Base-by-base conservation (phyloP, 2,888 invertebrate genomes). In the Lithophane semibrunnea region DNA sequence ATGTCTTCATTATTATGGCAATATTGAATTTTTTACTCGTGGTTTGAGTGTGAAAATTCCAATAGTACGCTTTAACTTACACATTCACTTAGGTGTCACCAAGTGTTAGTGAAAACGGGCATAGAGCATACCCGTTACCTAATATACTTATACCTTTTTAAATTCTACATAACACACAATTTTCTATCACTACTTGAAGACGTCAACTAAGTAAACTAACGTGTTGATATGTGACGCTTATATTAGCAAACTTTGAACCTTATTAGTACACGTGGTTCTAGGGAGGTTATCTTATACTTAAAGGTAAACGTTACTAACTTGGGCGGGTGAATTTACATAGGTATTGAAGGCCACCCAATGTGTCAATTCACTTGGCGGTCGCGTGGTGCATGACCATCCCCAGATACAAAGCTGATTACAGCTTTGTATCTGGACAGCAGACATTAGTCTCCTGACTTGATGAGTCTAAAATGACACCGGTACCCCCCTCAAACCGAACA, bases 171-270 rank as follows among this genome's bases (percentile, higher is more conserved):
- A 24, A 8, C n/a, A 1, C 21, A 24, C 21, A 52, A 44, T 44
- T 63, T 44, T 10, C 58, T 80, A 83, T 83, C 79, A n/a, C 1
- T 42, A 2, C n/a, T 66, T 52, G 49, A 24, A 79, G 37, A 64
- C 42, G 63, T 42, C 54, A 68, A 42, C 21, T 82, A 58, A n/a
- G n/a, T 29, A 54, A 66, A 58, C 37, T 54, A 52, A 79, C 29
- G 60, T 68, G 16, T 49, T 21, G 54, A 66, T 44, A 68, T n/a
- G 47, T 68, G 52, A 52, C 42, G 47, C 37, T 44, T 56, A 44
- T 37, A 49, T 60, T 56, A 60, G 56, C 29, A 83, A 78, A 64
- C 84, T 79, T 84, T 73, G 68, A 81, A 69, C 84, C 47, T 47
- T 16, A 42, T 37, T 4, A 68, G 21, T 63, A 21, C 60, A 84